A percentile compares a stretch with the other conserved stretches of the same genome.
Evolutionary conservation across 2,113 vertebrate genomes (phyloP).

Genomic region (Nibea albiflora): DNA sequence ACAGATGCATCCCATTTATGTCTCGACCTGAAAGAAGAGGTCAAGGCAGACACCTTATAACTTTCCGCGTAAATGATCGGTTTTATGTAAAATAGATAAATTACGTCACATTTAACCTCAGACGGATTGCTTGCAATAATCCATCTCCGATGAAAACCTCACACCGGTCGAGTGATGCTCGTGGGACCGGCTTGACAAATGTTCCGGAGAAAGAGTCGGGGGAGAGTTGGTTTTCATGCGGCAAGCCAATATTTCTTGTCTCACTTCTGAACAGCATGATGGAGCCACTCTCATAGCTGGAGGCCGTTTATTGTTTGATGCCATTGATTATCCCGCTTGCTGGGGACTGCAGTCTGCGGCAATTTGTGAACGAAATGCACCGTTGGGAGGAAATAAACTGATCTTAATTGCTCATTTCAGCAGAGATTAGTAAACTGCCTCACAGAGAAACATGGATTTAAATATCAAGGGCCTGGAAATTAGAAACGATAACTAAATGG

Average conservation of each 20-base stretch:
- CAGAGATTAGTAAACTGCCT: constrained; percentile 44
- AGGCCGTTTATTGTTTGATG: constrained; percentile 66
- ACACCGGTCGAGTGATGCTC: constrained; percentile 19
- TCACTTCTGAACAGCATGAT: constrained; percentile 45
- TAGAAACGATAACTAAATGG: constrained; percentile 19
- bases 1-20: constrained; percentile 29
- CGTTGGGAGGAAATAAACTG: constrained; percentile 53
- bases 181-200: constrained; percentile 32
- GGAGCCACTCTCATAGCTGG: constrained; percentile 55
- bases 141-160: constrained; percentile 50
- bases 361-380: constrained; percentile 43
- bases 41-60: not conserved
- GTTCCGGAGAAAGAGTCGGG: constrained; percentile 7
- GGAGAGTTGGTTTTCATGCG: constrained; percentile 46
- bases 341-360: constrained; percentile 48
- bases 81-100: constrained; percentile 33
- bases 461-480: constrained; percentile 35
- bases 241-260: constrained; percentile 54
- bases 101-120: constrained; percentile 33
- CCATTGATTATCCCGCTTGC: constrained; percentile 62
- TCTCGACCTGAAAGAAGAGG: not conserved
- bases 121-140: constrained; percentile 32
- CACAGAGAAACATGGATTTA: constrained; percentile 28
- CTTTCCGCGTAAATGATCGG: constrained; percentile 22
- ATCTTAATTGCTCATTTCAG: constrained; percentile 72